Evolutionary conservation across 2,888 invertebrate genomes (phyloP).

Genomic region (Epinotia brunnichana): DNA sequence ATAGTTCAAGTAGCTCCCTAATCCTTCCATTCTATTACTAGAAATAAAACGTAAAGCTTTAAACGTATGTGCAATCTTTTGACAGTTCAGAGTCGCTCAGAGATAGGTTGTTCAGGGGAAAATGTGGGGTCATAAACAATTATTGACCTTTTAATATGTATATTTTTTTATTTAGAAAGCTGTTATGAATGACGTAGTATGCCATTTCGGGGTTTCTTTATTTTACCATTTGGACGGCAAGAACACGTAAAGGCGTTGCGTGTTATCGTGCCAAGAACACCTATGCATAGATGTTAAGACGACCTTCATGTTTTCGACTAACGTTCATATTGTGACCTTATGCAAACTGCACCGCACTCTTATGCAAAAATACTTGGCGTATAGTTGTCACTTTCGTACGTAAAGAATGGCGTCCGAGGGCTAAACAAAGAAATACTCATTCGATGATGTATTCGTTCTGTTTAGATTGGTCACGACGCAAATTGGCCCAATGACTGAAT

Average conservation of each 20-base stretch:
- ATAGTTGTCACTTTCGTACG: too few species aligned
- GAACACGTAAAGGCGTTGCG: too few species aligned
- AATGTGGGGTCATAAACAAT: neutral
- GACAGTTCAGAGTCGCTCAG: conserved; percentile 5
- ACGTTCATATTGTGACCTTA: too few species aligned
- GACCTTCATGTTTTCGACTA: too few species aligned
- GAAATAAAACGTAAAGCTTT: conserved; percentile 21
- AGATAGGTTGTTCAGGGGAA: conserved; percentile 7
- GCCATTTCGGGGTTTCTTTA: too few species aligned
- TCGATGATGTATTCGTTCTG: neutral
- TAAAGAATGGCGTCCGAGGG: too few species aligned
- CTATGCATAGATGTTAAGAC: too few species aligned
- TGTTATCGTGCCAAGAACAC: too few species aligned
- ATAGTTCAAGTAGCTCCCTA: conserved; percentile 16
- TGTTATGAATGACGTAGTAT: too few species aligned
- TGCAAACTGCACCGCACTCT: too few species aligned
- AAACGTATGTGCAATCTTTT: conserved; percentile 20
- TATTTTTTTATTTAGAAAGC: neutral
- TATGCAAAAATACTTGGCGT: too few species aligned
- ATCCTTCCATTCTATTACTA: conserved; percentile 21
- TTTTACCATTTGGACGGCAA: too few species aligned
- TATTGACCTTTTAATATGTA: neutral
- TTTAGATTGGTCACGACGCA: neutral
- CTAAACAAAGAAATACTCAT: neutral
- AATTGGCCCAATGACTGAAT: neutral